These are phyloP conservation scores for Lanius collurio DNA, from an alignment of 2,113 vertebrate species.

Conservation along the genomic window DNA sequence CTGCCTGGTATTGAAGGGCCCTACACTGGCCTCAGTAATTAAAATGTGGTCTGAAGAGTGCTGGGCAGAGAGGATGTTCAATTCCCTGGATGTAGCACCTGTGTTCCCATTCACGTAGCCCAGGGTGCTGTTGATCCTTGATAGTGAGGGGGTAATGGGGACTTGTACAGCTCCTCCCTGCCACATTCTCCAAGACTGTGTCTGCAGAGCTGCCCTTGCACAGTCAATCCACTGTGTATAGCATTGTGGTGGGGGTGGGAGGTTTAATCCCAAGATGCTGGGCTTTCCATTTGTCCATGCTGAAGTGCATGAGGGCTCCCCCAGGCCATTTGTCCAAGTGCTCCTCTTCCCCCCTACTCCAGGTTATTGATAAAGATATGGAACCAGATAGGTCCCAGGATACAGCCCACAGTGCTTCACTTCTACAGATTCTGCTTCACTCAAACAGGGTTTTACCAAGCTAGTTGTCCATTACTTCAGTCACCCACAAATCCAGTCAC, in stretches of 20 bases:
- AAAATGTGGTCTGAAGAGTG: neutral
- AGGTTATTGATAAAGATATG: neutral
- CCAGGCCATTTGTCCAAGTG: neutral
- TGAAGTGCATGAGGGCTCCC: neutral
- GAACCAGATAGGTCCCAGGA: neutral
- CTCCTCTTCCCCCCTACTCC: neutral
- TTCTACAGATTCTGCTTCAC: neutral
- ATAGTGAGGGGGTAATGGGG: fast-evolving
- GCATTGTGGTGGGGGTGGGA: neutral
- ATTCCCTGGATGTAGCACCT: neutral
- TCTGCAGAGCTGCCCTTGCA: neutral
- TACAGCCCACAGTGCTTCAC: neutral
- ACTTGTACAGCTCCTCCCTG: neutral
- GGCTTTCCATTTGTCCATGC: neutral
- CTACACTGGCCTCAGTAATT: neutral
- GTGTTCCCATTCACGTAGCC: neutral
- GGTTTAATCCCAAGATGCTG: neutral
- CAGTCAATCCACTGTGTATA: neutral
- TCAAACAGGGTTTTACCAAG: neutral
- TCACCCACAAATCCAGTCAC: neutral
- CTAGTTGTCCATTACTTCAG: neutral
- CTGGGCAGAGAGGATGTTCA: neutral
- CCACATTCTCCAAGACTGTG: neutral
- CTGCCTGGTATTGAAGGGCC: neutral
- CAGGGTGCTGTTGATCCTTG: neutral